Percentiles rank a stretch among this genome's conserved stretches.
phyloP scores from a whole-genome alignment of 2,888 invertebrate genomes.

The Stegana nigrithorax region DNA sequence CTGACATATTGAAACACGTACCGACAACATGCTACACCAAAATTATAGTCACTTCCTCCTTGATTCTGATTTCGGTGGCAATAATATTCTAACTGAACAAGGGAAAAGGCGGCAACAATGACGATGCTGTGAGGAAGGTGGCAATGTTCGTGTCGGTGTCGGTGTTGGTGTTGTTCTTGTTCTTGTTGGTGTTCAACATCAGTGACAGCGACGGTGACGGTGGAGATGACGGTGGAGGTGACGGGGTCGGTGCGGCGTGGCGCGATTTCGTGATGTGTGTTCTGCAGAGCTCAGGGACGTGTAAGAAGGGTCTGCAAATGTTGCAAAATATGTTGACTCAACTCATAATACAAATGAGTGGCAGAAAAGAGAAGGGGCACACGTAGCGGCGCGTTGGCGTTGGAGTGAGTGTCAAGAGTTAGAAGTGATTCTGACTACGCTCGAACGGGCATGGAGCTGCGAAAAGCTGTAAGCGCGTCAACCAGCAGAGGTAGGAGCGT shows the following conservation, averaged over 20 bases:
- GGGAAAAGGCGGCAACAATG: slow-evolving; percentile 12
- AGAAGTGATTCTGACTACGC: slow-evolving; percentile 11
- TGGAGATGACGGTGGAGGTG: neutral
- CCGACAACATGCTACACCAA: slow-evolving; percentile 65
- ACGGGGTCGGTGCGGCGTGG: slow-evolving; percentile 22
- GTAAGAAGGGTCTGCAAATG: slow-evolving; percentile 57
- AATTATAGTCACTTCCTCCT: slow-evolving; percentile 65
- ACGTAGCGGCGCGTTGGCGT: neutral
- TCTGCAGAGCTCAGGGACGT: no score
- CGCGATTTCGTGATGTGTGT: slow-evolving; percentile 20
- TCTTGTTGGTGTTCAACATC: slow-evolving; percentile 23
- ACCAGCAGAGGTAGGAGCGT: no score
- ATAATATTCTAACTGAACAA: no score
- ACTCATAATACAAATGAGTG: slow-evolving; percentile 49
- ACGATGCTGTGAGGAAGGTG: neutral
- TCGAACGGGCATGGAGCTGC: slow-evolving; percentile 9
- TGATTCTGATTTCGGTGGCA: slow-evolving; percentile 64
- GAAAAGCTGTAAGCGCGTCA: no score
- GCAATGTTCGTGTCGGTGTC: slow-evolving; percentile 24
- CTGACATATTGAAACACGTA: slow-evolving; percentile 65
- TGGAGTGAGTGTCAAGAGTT: no score
- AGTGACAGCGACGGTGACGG: no score
- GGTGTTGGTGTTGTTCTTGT: no score
- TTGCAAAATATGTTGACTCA: slow-evolving; percentile 65
- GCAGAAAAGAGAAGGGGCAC: neutral